A percentile compares a stretch with the other conserved stretches of the same genome.
phyloP scores from a whole-genome alignment of 2,797 vertebrate species.

The Molossus molossus region DNA sequence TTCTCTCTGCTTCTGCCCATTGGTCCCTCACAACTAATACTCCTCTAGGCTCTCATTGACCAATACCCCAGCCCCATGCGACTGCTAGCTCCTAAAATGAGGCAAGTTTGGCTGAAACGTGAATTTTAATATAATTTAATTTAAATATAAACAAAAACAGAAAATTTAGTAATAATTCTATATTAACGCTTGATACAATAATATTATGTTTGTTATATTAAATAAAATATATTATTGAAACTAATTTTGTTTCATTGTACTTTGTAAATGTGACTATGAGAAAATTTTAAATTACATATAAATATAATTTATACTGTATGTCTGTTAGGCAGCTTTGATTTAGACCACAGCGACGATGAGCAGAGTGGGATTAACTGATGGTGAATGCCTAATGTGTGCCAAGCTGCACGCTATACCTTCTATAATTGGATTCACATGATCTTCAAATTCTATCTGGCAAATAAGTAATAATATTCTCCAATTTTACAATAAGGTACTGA shows the following conservation, averaged over 20 bases:
- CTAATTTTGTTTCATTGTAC: background rate
- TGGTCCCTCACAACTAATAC: background rate
- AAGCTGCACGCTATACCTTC: background rate
- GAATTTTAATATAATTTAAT: background rate
- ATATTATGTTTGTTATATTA: background rate
- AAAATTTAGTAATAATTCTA: background rate
- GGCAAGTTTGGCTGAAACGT: background rate
- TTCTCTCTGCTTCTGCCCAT: background rate
- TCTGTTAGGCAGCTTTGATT: background rate
- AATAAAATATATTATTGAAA: background rate
- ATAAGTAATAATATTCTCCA: background rate
- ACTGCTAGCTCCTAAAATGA: background rate
- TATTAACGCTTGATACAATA: background rate
- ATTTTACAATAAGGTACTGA: background rate
- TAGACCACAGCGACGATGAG: background rate
- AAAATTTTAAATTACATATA: background rate
- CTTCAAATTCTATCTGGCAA: constrained; percentile 37
- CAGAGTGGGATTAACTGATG: background rate
- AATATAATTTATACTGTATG: background rate
- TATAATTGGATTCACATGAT: background rate
- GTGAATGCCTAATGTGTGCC: background rate
- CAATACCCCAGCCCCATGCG: background rate
- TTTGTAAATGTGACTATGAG: background rate
- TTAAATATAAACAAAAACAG: background rate
- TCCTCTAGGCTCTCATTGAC: background rate